A percentile compares a stretch with the other conserved stretches of the same genome.
These are phyloP conservation scores for Drosophila villosipedis DNA, from an alignment of 2,888 invertebrate genomes.

Conservation along the genomic window DNA sequence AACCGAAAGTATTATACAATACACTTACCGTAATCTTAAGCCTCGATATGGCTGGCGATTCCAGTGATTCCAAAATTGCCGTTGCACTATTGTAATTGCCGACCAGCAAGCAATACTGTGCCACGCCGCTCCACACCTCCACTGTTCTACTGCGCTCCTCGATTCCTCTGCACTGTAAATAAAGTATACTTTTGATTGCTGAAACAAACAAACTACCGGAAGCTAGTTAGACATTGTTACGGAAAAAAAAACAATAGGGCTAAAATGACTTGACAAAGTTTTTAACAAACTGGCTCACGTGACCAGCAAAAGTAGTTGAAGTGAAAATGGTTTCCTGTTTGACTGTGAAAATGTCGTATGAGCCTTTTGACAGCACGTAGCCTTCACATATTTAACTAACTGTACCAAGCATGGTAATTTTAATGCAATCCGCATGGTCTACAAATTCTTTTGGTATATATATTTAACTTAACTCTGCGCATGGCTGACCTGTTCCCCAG, in stretches of 20 bases:
- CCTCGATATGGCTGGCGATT: slow-evolving; percentile 84
- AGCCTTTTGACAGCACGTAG: slow-evolving; percentile 15
- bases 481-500: slow-evolving; percentile 37
- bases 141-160: slow-evolving; percentile 84
- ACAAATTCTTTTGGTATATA: slow-evolving; percentile 16
- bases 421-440: slow-evolving; percentile 27
- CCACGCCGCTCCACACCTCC: slow-evolving; percentile 85
- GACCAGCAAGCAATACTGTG: slow-evolving; percentile 85
- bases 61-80: slow-evolving; percentile 84
- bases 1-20: neutral
- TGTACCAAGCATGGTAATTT: slow-evolving; percentile 28
- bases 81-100: slow-evolving; percentile 85
- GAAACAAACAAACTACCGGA: slow-evolving; percentile 8
- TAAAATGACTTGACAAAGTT: slow-evolving; percentile 22
- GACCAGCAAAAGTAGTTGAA: slow-evolving; percentile 3
- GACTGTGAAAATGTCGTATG: slow-evolving; percentile 3
- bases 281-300: slow-evolving; percentile 15
- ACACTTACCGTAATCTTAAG: slow-evolving; percentile 84
- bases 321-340: neutral
- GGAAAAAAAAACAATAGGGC: neutral
- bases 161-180: slow-evolving; percentile 81
- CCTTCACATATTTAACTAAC: slow-evolving; percentile 43
- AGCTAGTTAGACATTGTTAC: slow-evolving; percentile 19
- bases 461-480: slow-evolving; percentile 20
- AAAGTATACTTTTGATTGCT: slow-evolving; percentile 7